Evolutionary conservation across 2,113 vertebrate species (phyloP).

Genomic region (Pedetes capensis): DNA sequence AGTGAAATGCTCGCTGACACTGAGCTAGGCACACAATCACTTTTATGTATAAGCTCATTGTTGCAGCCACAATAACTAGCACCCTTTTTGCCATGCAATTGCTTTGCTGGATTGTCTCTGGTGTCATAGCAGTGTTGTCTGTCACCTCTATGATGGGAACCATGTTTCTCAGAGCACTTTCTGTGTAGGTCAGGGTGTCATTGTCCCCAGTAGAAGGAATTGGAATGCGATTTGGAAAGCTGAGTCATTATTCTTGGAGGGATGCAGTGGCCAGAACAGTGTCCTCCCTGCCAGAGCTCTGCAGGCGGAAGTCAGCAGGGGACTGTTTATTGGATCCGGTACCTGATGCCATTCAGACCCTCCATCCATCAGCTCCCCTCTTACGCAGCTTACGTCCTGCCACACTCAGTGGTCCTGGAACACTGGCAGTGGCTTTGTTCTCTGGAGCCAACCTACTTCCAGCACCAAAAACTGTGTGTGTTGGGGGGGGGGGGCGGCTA

Average conservation of each 20-base stretch:
- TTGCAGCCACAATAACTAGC: no score
- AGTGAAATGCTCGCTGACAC: no score
- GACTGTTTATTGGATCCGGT: not conserved
- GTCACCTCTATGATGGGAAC: not conserved
- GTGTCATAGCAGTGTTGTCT: not conserved
- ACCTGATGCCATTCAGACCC: not conserved
- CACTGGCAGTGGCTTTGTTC: not conserved
- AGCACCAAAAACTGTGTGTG: not conserved
- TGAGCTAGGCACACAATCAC: no score
- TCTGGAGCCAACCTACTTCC: not conserved
- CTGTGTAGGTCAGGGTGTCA: not conserved
- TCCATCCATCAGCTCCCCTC: not conserved
- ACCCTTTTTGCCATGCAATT: not conserved
- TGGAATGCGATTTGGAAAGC: not conserved
- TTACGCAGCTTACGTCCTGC: not conserved
- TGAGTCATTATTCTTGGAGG: not conserved
- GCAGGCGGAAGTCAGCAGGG: not conserved
- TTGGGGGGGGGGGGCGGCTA: no score
- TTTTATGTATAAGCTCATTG: no score
- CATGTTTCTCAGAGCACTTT: not conserved
- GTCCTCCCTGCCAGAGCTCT: not conserved
- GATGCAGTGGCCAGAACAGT: not conserved
- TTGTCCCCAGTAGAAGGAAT: not conserved
- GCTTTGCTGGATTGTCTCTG: not conserved
- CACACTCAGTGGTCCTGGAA: not conserved